Evolutionary conservation across 2,113 vertebrate genomes (phyloP), one percentile per base, ranked within the genome.

Genomic region (Mystacornis crossleyi): DNA sequence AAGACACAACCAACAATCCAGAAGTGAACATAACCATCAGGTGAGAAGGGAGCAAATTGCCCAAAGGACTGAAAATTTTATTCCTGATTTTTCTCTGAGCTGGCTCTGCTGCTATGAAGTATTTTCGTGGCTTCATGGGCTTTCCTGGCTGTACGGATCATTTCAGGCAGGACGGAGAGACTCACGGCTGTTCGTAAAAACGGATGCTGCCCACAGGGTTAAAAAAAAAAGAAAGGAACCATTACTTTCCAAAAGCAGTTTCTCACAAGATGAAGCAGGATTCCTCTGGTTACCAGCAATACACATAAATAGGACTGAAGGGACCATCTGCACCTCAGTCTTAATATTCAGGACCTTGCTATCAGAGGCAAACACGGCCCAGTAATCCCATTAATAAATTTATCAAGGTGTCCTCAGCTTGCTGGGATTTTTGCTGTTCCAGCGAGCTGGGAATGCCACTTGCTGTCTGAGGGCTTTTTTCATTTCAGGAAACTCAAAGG

Each of bases 171-270:
- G 97, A 99, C 99, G 93, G 99, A 99, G 53, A 99, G 99, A 45
- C 99, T 99, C 98, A 99, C 98, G 57, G 99, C 99, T 98, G 99
- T 97, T 98, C 99, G 98, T 98, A 99, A 98, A 98, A 99, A 99
- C 18, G 99, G 99, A 98, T 99, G 99, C 99, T 99, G 98, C n/a
- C 90, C 94, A 95, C 96, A 77, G 74, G 45, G 78, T 18, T 57
- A 40, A 31, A 50, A 48, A 43, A 19, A 23, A 61, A 96, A 92
- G 19, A 92, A 33, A 95, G 1, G 18, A 75, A 70, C 47, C 5
- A 47, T 94, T 90, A 93, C 19, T 74, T 88, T 70, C 55, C 62
- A 80, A 61, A 91, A 54, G 15, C 60, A 23, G 33, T 61, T 75
- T 45, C 75, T 70, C 77, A 78, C 71, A 80, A 40, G 77, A 80